phyloP scores from a whole-genome alignment of 2,888 invertebrate genomes.

The Chouioia cunea region DNA sequence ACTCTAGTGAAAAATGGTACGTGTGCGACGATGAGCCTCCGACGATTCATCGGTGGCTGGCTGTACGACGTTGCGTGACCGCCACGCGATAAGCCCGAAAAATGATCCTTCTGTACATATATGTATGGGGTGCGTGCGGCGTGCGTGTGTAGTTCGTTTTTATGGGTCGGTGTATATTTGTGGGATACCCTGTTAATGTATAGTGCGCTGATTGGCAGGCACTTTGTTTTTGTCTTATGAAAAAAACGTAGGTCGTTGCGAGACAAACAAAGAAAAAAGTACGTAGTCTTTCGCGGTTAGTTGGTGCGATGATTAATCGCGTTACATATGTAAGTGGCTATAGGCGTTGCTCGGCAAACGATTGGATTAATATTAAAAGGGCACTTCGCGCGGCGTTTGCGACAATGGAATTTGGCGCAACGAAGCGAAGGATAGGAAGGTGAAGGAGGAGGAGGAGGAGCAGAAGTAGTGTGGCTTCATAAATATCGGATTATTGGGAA shows the following conservation, averaged over 20 bases:
- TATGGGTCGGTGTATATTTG: slow-evolving; percentile 40
- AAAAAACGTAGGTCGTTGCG: too few species aligned
- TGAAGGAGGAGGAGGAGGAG: too few species aligned
- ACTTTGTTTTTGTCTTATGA: slow-evolving; percentile 26
- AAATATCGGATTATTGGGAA: slow-evolving; percentile 44
- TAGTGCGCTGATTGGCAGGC: slow-evolving; percentile 48
- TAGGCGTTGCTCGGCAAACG: slow-evolving; percentile 9
- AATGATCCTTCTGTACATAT: slow-evolving; percentile 49
- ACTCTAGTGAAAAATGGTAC: slow-evolving; percentile 34
- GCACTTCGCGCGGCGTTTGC: slow-evolving; percentile 6
- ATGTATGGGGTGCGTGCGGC: slow-evolving; percentile 22
- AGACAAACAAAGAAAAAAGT: slow-evolving; percentile 31
- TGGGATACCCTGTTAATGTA: slow-evolving; percentile 39
- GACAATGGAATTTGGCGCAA: slow-evolving; percentile 30
- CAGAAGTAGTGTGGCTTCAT: slow-evolving; percentile 5
- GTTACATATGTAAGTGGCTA: slow-evolving; percentile 1
- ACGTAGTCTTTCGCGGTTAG: neutral
- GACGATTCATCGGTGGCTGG: slow-evolving; percentile 49
- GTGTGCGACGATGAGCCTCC: slow-evolving; percentile 34
- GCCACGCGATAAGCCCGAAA: slow-evolving; percentile 50
- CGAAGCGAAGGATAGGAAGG: too few species aligned
- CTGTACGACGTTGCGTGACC: slow-evolving; percentile 54
- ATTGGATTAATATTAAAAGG: slow-evolving; percentile 38
- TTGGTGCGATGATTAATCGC: too few species aligned
- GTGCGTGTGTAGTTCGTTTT: too few species aligned